Conservation (phyloP, 2,113 vertebrate genomes). For the Acanthisitta chloris region DNA sequence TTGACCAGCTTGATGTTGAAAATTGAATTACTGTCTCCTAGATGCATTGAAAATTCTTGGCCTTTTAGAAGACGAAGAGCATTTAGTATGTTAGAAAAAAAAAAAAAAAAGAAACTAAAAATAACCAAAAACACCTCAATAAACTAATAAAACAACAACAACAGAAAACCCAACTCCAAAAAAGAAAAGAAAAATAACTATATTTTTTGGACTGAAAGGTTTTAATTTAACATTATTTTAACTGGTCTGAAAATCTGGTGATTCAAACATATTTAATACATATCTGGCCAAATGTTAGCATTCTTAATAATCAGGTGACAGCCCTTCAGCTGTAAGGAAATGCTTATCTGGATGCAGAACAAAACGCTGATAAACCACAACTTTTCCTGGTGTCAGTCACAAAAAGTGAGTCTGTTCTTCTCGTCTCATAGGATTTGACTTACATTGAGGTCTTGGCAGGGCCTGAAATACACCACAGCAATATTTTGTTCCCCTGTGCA, state of each 20-base stretch:
- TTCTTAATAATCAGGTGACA: background rate
- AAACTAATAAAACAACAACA: too few relatives aligned
- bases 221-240: too few relatives aligned
- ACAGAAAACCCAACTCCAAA: too few relatives aligned
- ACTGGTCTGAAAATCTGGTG: background rate
- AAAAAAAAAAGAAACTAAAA: background rate
- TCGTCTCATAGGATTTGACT: background rate
- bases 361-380: background rate
- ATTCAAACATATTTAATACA: background rate
- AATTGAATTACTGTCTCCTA: background rate
- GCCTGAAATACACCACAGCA: background rate
- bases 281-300: background rate
- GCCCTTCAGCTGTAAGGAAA: background rate
- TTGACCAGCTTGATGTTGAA: background rate
- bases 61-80: background rate
- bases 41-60: background rate
- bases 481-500: rapidly evolving
- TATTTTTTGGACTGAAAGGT: too few relatives aligned
- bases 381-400: background rate
- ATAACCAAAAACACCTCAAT: too few relatives aligned
- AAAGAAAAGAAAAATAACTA: background rate
- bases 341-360: background rate
- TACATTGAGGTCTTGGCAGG: background rate
- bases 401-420: background rate
- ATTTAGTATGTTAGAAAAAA: background rate